These are phyloP conservation scores for Coendou prehensilis DNA, from an alignment of 2,797 vertebrate genomes.

Conservation along the genomic window DNA sequence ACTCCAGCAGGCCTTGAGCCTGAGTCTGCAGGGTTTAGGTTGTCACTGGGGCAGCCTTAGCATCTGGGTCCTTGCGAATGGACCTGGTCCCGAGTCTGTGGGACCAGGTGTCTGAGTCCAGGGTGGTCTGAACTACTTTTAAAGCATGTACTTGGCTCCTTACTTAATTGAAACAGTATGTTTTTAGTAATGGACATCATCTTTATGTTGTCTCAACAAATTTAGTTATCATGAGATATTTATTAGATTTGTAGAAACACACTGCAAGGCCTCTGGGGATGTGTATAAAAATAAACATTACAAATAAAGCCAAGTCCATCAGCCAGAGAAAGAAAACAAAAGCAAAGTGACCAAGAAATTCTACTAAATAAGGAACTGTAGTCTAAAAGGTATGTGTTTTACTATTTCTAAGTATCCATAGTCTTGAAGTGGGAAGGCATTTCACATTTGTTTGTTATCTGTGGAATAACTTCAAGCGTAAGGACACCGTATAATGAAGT, in stretches of 20 bases:
- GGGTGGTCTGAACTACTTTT: neutral
- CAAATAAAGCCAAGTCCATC: slow-evolving; percentile 58
- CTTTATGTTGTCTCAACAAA: slow-evolving; percentile 71
- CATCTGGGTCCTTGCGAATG: neutral
- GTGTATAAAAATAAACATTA: slow-evolving; percentile 69
- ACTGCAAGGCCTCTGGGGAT: slow-evolving; percentile 48
- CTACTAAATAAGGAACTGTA: slow-evolving; percentile 65
- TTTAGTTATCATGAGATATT: slow-evolving; percentile 65
- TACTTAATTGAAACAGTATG: slow-evolving; percentile 47
- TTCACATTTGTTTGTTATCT: slow-evolving; percentile 22
- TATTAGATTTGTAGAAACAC: slow-evolving; percentile 71
- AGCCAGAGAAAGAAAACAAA: slow-evolving; percentile 44
- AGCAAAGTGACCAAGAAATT: slow-evolving; percentile 14
- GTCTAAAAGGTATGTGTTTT: slow-evolving; percentile 59
- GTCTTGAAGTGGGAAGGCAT: slow-evolving; percentile 22
- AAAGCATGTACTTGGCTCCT: slow-evolving; percentile 4
- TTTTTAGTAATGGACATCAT: slow-evolving; percentile 19
- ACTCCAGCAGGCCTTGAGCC: neutral
- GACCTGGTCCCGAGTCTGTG: neutral
- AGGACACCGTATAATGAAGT: neutral
- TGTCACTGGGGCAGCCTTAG: neutral
- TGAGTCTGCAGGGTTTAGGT: neutral
- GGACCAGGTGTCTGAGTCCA: neutral
- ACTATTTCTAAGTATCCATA: slow-evolving; percentile 39
- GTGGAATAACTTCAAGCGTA: neutral